Base-by-base conservation (phyloP, 2,113 vertebrate species). In the Sinocyclocheilus grahami region DNA sequence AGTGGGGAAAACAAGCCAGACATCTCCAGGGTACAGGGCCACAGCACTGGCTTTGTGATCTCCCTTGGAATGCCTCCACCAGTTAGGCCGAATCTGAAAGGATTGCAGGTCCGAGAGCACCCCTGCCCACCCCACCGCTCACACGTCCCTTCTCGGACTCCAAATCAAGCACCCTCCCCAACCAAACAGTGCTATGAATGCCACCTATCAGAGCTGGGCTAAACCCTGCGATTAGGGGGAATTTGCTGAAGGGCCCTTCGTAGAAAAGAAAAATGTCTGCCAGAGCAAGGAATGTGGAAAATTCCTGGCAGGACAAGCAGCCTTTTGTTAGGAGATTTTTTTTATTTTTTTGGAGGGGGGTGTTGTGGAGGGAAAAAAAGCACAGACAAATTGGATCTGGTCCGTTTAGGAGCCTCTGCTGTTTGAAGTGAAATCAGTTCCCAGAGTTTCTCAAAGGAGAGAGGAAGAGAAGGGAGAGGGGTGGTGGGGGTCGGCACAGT, bases 211-310 rank as follows among this genome's bases (percentile, higher is more conserved):
- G 94, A 96, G 95, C 91, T 90, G 91, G 94, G 93, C 94, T 95
- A 97, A 97, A 97, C 95, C 96, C 95, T 94, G 93, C 95, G 96
- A 97, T 97, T 97, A 97, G 96, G 96, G 94, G 95, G 96, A 97
- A 96, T 97, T 97, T 93, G 95, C 96, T 95, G 95, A 97, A 97
- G 95, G 96, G 95, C 94, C 94, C 95, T 96, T 97, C 97, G 96
- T 97, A 96, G 95, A 95, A 93, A 94, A 96, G 95, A 97, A 97
- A 98, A 98, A 97, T 97, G 96, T 97, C 96, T 96, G 95, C 96
- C 96, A 96, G 93, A 96, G 95, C 93, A 93, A 96, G 96, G 97
- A 98, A 98, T 98, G 97, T 95, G 96, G 96, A 96, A 97, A 96
- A 98, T 98, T 97, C 96, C 96, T 96, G 95, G 95, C 95, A 96